Evolutionary conservation across 2,113 vertebrate species (phyloP).

Genomic region (Gasterosteus nipponicus): DNA sequence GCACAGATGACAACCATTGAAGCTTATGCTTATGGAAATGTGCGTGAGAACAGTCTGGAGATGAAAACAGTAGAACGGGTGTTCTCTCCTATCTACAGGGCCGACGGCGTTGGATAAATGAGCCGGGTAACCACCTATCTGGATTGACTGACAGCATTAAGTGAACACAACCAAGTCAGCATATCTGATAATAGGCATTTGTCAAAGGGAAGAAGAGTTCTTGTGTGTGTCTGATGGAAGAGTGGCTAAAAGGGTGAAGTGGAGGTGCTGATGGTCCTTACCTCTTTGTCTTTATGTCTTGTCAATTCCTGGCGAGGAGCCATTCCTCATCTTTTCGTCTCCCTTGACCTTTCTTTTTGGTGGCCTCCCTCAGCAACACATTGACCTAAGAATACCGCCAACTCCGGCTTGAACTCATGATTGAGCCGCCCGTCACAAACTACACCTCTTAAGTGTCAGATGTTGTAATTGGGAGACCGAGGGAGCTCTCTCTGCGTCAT

Average conservation of each 20-base stretch:
- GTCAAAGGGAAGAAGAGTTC: slow-evolving; percentile 16
- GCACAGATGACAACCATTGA: background rate
- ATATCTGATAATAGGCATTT: slow-evolving; percentile 68
- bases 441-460: slow-evolving; percentile 25
- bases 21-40: background rate
- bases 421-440: background rate
- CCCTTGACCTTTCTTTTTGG: slow-evolving; percentile 50
- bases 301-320: slow-evolving; percentile 35
- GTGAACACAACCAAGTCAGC: slow-evolving; percentile 55
- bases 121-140: slow-evolving; percentile 30
- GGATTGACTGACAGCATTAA: slow-evolving; percentile 56
- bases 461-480: slow-evolving; percentile 31
- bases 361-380: slow-evolving; percentile 15
- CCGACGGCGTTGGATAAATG: slow-evolving; percentile 35
- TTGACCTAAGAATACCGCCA: background rate
- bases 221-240: slow-evolving; percentile 13
- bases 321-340: slow-evolving; percentile 41
- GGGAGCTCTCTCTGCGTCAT: slow-evolving; percentile 22
- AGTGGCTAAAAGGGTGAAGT: slow-evolving; percentile 8
- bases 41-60: background rate
- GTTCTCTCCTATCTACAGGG: background rate
- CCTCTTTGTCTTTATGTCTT: slow-evolving; percentile 36
- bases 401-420: background rate
- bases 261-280: background rate
- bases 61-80: background rate